phyloP scores from a whole-genome alignment of 2,797 vertebrate species.

The Valencia hispanica region DNA sequence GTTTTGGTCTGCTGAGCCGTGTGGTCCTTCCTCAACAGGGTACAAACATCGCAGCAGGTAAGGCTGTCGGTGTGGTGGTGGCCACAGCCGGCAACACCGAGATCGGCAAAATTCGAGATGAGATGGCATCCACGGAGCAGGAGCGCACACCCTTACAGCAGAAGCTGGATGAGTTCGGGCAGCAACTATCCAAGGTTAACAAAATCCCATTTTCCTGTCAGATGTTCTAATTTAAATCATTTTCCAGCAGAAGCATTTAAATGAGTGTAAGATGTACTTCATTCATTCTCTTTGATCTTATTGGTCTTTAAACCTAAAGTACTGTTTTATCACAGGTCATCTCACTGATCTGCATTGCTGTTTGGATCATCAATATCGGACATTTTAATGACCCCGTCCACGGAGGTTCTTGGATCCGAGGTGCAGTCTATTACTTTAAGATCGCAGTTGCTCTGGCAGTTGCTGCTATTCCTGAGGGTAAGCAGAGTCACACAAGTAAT shows the following conservation, averaged over 20 bases:
- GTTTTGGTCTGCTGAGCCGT: neutral
- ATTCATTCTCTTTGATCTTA: neutral
- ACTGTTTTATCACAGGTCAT: constrained; percentile 81
- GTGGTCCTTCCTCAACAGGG: constrained; percentile 77
- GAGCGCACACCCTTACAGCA: constrained; percentile 97
- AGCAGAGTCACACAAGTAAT: neutral
- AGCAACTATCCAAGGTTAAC: constrained; percentile 91
- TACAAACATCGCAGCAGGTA: constrained; percentile 97
- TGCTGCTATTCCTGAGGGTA: constrained; percentile 95
- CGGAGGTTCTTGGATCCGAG: constrained; percentile 97
- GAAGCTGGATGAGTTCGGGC: constrained; percentile 97
- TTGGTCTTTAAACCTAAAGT: neutral
- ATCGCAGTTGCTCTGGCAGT: constrained; percentile 97
- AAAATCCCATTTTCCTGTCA: neutral
- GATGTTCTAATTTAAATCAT: neutral
- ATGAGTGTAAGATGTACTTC: neutral
- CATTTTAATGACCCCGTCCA: constrained; percentile 99
- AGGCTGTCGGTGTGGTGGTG: constrained; percentile 96
- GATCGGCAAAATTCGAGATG: constrained; percentile 97
- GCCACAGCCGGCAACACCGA: constrained; percentile 94
- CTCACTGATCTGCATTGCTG: constrained; percentile 95
- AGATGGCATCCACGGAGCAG: constrained; percentile 97
- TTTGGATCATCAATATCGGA: constrained; percentile 99
- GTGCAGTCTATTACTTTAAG: constrained; percentile 98
- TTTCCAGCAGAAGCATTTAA: neutral